phyloP scores from a whole-genome alignment of 2,797 vertebrate species.

The Australoheros facetus region DNA sequence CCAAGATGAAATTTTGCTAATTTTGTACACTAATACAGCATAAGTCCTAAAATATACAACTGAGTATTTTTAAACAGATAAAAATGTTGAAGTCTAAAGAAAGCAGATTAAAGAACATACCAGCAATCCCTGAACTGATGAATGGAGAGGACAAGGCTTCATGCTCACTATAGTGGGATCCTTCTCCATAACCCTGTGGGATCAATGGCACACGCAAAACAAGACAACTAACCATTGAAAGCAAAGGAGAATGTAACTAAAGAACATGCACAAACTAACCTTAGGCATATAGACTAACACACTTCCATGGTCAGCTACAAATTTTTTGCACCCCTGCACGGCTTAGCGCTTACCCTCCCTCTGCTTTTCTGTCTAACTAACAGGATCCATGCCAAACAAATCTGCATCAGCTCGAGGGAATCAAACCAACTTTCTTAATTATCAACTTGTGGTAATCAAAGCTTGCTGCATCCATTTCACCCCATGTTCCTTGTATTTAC shows the following conservation, averaged over 20 bases:
- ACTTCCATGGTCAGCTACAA: slow-evolving; percentile 16
- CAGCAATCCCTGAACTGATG: slow-evolving; percentile 91
- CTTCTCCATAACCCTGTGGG: slow-evolving; percentile 88
- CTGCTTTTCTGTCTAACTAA: slow-evolving; percentile 49
- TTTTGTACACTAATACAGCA: not conserved
- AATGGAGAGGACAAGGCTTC: slow-evolving; percentile 90
- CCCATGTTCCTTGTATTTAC: slow-evolving; percentile 79
- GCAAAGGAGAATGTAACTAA: not conserved
- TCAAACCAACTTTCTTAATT: slow-evolving; percentile 79
- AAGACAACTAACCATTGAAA: not conserved
- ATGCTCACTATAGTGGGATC: slow-evolving; percentile 89
- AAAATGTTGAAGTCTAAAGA: not conserved
- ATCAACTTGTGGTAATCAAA: slow-evolving; percentile 82
- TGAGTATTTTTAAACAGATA: not conserved
- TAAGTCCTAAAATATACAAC: not conserved
- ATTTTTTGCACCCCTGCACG: slow-evolving; percentile 51
- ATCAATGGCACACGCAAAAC: slow-evolving; percentile 15
- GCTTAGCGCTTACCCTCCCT: slow-evolving; percentile 52
- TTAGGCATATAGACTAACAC: not conserved
- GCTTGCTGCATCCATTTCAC: slow-evolving; percentile 75
- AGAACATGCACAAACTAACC: not conserved
- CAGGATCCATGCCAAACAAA: slow-evolving; percentile 76
- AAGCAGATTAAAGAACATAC: slow-evolving; percentile 71
- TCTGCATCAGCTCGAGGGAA: slow-evolving; percentile 76
- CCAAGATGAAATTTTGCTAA: not conserved